Base-by-base conservation (phyloP, 64 coral and sea anemone genomes). In the Porites lutea region DNA sequence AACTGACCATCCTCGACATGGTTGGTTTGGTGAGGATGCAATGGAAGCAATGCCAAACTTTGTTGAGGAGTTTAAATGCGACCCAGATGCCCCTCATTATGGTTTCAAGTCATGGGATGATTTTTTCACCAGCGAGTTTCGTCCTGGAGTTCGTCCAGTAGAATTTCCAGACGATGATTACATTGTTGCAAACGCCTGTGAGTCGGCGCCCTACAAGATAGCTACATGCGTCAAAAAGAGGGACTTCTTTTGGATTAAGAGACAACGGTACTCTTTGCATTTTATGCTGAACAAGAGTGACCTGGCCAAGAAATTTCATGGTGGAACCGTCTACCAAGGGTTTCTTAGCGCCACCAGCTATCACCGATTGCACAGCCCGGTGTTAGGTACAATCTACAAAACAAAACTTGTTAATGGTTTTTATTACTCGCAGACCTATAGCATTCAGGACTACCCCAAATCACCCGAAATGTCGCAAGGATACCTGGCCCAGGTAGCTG, bases 351-450 rank as follows among this genome's bases (percentile, higher is more conserved):
- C 81, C 69, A 78, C 81, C 20, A 95, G 88, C 52, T 90, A 95
- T 79, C 93, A 95, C 69, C 88, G 93, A 78, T 95, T 88, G 93
- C 93, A 94, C 87, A 94, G 93, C 62, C 93, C 93, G 57, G 93
- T 94, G 48, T 86, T 79, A 0, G 93, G 93, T 22, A 79, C 6
- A 13, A 87, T 95, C 64, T 27, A 75, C 87, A 79, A 87, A 22
- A 90, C 82, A 73, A 62, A 90, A 10, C 72, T n/a, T n/a, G n/a
- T 87, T 12, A 88, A 95, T 86, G 93, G 93, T 72, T 90, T 88
- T 49, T 95, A 95, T 51, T 95, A 90, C 65, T 86, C 79, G 8
- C 80, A 86, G 79, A 87, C 93, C 73, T 19, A 73, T 3, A 71
- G 78, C 81, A 79, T 86, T 52, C 49, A 16, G 49, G 73, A 69